Base-by-base conservation (phyloP, 2,797 vertebrate genomes). In the Gorsachius magnificus region DNA sequence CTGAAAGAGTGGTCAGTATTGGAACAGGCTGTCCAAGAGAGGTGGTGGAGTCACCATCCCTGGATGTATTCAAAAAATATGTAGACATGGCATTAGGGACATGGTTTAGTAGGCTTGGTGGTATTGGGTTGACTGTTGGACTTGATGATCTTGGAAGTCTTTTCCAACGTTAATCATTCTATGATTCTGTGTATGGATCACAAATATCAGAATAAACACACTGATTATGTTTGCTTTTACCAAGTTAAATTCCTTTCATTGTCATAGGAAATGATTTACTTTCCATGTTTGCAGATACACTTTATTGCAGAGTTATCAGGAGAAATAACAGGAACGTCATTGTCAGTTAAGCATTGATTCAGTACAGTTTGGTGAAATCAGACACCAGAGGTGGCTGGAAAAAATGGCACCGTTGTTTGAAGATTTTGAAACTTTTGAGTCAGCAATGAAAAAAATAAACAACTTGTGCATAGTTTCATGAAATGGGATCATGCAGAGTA, bases 391-490 rank as follows among this genome's bases (percentile, higher is more conserved):
- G 3, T 72, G 25, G 4, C 18, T 74, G 60, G 17, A 51, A 71
- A 51, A 90, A 87, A 71, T 24, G 11, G 0, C 19, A 38, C 17
- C 25, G 5, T 13, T 74, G 48, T 58, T 58, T 69, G 36, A 80
- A 80, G 60, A 46, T 50, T 87, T 72, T 51, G 16, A 50, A 82
- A 38, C 14, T 54, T 79, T 85, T 77, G 20, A 33, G 1, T 72
- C 24, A 83, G 5, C 14, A 84, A 10, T 68, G 10, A 10, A 18
- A 65, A 57, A 57, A 58, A 11, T 0, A 0, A 2, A 3, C 45
- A 29, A 24, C 9, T 35, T n/a, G 3, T 45, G 54, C 20, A 2
- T 45, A 72, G 10, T 50, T 83, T 58, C 20, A 43, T 60, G 18
- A 64, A 63, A 58, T 16, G 57, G n/a, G n/a, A 36, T 53, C 45